Evolutionary conservation across 2,113 vertebrate species (phyloP).

Genomic region (Labrus mixtus): DNA sequence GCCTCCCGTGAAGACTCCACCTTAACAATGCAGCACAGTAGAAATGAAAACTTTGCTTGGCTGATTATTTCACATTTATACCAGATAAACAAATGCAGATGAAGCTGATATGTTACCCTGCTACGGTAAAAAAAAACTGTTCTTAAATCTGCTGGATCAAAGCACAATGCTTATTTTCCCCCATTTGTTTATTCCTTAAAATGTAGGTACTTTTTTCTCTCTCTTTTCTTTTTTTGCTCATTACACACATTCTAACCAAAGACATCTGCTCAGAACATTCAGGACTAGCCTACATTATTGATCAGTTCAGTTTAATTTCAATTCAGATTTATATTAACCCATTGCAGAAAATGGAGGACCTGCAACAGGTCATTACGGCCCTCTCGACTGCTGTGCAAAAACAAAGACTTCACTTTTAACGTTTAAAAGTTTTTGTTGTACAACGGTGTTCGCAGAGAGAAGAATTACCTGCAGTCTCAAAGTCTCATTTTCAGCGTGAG

Average conservation of each 20-base stretch:
- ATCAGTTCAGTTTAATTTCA: too few relatives aligned
- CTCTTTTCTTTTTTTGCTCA: too few relatives aligned
- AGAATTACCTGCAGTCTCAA: slow-evolving; percentile 90
- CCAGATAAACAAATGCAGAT: slow-evolving; percentile 7
- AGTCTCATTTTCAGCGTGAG: slow-evolving; percentile 90
- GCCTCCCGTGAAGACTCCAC: slow-evolving; percentile 90
- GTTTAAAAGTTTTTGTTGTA: neutral
- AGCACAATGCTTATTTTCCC: too few relatives aligned
- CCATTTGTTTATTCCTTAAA: too few relatives aligned
- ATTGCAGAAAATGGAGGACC: neutral
- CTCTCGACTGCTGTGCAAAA: neutral
- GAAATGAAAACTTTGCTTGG: slow-evolving; percentile 4
- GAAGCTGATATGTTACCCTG: slow-evolving; percentile 4
- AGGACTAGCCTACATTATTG: too few relatives aligned
- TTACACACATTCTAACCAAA: too few relatives aligned
- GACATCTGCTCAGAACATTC: too few relatives aligned
- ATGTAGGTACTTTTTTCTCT: too few relatives aligned
- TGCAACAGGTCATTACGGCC: neutral
- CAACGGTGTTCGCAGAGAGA: neutral
- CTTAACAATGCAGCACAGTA: slow-evolving; percentile 74
- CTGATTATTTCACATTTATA: slow-evolving; percentile 23
- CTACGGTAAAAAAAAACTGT: too few relatives aligned
- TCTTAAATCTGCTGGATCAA: too few relatives aligned
- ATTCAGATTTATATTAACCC: too few relatives aligned
- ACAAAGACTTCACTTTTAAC: neutral